These are phyloP conservation scores for Cynoglossus semilaevis DNA, from an alignment of 2,113 vertebrate genomes.

Conservation along the genomic window DNA sequence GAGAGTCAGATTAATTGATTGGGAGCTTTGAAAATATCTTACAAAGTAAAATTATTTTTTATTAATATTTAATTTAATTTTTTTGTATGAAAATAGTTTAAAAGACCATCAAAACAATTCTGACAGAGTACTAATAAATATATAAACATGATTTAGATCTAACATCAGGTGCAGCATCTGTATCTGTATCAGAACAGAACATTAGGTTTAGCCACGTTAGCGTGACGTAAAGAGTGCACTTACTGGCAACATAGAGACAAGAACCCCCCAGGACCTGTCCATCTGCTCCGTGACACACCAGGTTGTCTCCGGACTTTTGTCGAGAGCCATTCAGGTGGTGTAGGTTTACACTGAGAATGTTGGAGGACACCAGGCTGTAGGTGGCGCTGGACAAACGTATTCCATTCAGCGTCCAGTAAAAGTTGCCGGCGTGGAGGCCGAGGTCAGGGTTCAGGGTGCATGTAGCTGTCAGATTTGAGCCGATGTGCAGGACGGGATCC, in stretches of 20 bases:
- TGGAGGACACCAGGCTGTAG: conserved; percentile 72
- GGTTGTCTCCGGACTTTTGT: conserved; percentile 93
- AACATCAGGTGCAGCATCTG: no score
- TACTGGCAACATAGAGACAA: conserved; percentile 92
- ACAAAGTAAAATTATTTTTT: no score
- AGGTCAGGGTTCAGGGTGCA: conserved; percentile 80
- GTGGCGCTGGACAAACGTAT: conserved; percentile 76
- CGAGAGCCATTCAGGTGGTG: conserved; percentile 85
- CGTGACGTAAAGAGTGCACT: conserved; percentile 53
- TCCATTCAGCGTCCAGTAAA: conserved; percentile 93
- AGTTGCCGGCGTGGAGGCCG: conserved; percentile 72
- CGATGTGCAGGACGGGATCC: conserved; percentile 85
- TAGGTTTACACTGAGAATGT: conserved; percentile 79
- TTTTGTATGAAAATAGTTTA: no score
- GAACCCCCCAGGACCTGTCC: conserved; percentile 89
- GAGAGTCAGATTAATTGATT: no score
- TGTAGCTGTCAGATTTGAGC: conserved; percentile 85
- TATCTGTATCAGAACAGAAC: no score
- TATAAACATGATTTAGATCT: no score
- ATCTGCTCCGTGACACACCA: conserved; percentile 86
- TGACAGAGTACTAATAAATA: no score
- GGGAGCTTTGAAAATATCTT: no score
- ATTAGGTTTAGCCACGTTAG: no score
- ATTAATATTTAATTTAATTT: no score
- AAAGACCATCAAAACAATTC: no score